Evolutionary conservation across 2,113 vertebrate genomes (phyloP).

Genomic region (Zosterops hypoxanthus): DNA sequence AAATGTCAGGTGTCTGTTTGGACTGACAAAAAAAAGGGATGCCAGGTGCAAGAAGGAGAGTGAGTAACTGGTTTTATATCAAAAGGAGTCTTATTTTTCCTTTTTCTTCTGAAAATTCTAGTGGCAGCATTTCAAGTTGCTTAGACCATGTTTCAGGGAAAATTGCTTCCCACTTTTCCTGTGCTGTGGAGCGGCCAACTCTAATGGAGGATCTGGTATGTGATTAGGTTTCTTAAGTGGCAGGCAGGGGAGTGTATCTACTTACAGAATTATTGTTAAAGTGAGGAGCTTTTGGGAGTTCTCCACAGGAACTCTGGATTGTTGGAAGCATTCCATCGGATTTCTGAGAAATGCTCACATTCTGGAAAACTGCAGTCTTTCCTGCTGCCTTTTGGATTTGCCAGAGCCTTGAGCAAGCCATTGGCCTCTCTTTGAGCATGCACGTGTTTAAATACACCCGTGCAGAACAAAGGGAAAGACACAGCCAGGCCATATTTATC

Average conservation of each 20-base stretch:
- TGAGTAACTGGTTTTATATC: not conserved
- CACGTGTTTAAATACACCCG: not conserved
- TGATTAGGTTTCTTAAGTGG: conserved; percentile 43
- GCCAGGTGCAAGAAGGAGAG: conserved; percentile 6
- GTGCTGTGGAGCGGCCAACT: conserved; percentile 5
- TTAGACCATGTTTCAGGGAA: conserved; percentile 18
- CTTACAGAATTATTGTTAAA: conserved; percentile 7
- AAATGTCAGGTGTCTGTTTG: conserved; percentile 17
- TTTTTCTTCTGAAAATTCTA: conserved; percentile 25
- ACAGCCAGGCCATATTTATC: not conserved
- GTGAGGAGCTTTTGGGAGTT: conserved; percentile 42
- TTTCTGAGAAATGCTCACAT: conserved; percentile 8
- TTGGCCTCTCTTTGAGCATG: conserved; percentile 11
- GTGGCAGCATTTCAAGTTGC: conserved; percentile 10
- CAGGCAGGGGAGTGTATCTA: not conserved
- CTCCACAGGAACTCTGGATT: not conserved
- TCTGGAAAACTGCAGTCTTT: not conserved
- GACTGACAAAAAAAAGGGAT: conserved; percentile 32
- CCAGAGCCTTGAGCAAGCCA: not conserved
- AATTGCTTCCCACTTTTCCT: conserved; percentile 26
- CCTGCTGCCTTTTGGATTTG: conserved; percentile 15
- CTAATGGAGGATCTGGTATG: conserved; percentile 13
- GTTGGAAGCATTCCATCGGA: conserved; percentile 19
- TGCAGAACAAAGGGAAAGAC: not conserved
- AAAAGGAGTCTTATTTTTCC: conserved; percentile 4